Percentiles rank a stretch among this genome's conserved stretches.
Conservation (phyloP, 2,888 invertebrate species). For the Andrena dorsata region DNA sequence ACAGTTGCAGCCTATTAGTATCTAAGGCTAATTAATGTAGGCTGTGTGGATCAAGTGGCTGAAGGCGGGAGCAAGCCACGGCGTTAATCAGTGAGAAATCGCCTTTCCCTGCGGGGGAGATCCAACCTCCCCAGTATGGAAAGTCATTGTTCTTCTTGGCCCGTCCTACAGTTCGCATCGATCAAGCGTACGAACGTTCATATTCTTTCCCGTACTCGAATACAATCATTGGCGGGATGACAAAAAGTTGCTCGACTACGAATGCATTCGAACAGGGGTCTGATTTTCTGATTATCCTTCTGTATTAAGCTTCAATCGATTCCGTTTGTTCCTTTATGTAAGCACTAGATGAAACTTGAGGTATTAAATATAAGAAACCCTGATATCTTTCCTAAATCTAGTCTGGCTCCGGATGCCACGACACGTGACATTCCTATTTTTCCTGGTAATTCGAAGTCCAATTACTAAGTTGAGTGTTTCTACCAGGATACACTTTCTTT, state of each 20-base stretch:
- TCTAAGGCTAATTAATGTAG: constrained; percentile 70
- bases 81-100: constrained; percentile 18
- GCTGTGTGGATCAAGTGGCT: constrained; percentile 62
- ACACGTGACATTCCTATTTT: no score
- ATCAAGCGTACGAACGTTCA: neutral
- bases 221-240: neutral
- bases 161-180: neutral
- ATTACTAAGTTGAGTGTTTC: neutral
- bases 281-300: neutral
- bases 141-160: neutral
- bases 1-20: constrained; percentile 63
- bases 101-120: neutral
- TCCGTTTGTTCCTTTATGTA: neutral
- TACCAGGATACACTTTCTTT: neutral
- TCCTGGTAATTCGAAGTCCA: neutral
- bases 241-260: no score
- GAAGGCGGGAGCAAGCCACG: constrained; percentile 49
- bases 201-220: neutral
- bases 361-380: neutral
- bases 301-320: neutral
- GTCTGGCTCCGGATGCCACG: neutral
- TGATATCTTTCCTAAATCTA: neutral
- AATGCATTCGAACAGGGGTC: no score
- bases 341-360: neutral
- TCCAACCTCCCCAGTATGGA: neutral